These are phyloP conservation scores for Platichthys stellatus DNA, from an alignment of 2,113 vertebrate genomes.

Conservation along the genomic window DNA sequence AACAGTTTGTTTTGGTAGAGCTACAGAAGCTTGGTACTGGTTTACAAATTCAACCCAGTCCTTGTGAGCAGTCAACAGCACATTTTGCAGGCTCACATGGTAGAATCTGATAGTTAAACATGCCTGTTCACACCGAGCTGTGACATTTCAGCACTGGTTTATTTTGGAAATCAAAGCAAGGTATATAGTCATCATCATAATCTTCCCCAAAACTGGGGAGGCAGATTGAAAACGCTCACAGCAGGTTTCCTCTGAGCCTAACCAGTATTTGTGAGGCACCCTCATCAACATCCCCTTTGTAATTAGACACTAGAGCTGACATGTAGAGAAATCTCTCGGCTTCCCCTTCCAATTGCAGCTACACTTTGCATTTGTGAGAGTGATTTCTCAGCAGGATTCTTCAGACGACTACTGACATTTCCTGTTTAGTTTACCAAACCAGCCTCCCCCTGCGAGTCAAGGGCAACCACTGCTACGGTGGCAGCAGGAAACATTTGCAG, in stretches of 20 bases:
- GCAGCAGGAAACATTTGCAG: slow-evolving; percentile 37
- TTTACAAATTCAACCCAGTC: background rate
- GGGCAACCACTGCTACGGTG: slow-evolving; percentile 11
- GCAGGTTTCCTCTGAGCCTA: slow-evolving; percentile 12
- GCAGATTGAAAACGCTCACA: slow-evolving; percentile 19
- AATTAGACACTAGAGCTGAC: slow-evolving; percentile 56
- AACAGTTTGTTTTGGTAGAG: background rate
- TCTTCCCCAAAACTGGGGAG: slow-evolving; percentile 14
- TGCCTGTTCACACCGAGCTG: slow-evolving; percentile 33
- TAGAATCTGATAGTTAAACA: background rate
- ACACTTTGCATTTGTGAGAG: slow-evolving; percentile 13
- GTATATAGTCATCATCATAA: slow-evolving; percentile 12
- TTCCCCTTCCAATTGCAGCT: slow-evolving; percentile 37
- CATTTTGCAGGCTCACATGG: background rate
- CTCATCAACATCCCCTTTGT: slow-evolving; percentile 56
- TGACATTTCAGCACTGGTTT: slow-evolving; percentile 23
- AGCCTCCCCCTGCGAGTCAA: background rate
- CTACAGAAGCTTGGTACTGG: slow-evolving; percentile 5
- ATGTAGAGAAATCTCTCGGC: slow-evolving; percentile 42
- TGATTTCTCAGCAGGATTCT: slow-evolving; percentile 27
- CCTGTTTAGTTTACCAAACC: slow-evolving; percentile 43
- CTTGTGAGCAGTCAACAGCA: slow-evolving; percentile 8
- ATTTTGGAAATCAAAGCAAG: slow-evolving; percentile 49
- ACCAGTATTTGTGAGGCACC: slow-evolving; percentile 31
- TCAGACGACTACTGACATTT: slow-evolving; percentile 29